Base-by-base conservation (phyloP, 1,140 invertebrate species). In the Drosophila navojoa region DNA sequence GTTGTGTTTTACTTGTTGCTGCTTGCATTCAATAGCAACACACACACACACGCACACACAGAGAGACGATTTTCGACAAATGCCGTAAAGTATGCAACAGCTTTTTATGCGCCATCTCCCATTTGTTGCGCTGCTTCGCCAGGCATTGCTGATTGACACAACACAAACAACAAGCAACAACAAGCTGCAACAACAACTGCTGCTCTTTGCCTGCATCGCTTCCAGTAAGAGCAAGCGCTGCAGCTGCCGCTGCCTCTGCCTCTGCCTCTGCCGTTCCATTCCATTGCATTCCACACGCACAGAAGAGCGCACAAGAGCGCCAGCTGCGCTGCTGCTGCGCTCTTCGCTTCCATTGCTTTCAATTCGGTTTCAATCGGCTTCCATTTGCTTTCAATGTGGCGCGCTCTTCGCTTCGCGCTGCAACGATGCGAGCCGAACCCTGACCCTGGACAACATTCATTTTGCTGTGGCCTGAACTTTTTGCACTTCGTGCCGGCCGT, bases 391-490 rank as follows among this genome's bases (percentile, higher is more conserved):
- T 58, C 13, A 66, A 73, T 40, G 29, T 32, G 32, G 42, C 32
- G 9, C 53, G 10, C 62, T 71, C 47, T 71, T 66, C 55, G 45
- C 44, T 61, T 50, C 32, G 38, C 54, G 10, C 32, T 53, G 55
- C 45, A 75, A 62, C 13, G 32, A 25, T 44, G 45, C 27, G 0
- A 32, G 1, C 4, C 38, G 67, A 66, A 64, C 61, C 76, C 71
- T 87, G 82, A 86, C 81, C 78, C 76, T 61, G 55, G 79, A 52
- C 76, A 87, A 86, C 78, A 86, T 87, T 60, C 76, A 87, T 81
- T 86, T 71, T 35, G 71, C 71, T 81, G 75, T 57, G 71, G 52
- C 71, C 44, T 62, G 29, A 25, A 40, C 63, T 72, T 68, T 74
- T 58, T 76, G 60, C 66, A 40, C 35, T 53, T 59, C 52, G 29